Evolutionary conservation across 2,888 invertebrate species (phyloP), one percentile per base, ranked within the genome.

Genomic region (Cinara cedri): DNA sequence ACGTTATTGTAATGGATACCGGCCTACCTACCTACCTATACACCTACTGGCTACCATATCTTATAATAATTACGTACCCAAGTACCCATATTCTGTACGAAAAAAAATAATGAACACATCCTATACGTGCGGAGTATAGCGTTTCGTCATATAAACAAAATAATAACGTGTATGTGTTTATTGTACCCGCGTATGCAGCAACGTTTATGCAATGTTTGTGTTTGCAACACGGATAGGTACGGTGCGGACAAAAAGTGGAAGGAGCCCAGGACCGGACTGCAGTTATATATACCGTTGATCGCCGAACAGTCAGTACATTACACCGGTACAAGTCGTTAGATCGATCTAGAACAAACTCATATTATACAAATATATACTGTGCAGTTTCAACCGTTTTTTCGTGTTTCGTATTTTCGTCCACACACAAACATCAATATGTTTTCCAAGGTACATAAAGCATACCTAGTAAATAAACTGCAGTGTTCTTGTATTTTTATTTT

Each of bases 111-210:
- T 54, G 54, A 21, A 75, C 63, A 74, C 51, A 63, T 74, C 74
- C 51, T 63, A 51, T 49, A 3, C 19, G 49, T 54, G 8, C 1
- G n/a, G 8, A n/a, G n/a, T n/a, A n/a, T 14, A 3, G 62, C 16
- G 54, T 75, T 75, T 75, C 74, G 63, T 54, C 74, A 74, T 54
- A 13, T 44, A 75, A 65, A 75, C 62, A 63, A 63, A 54, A 75
- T 54, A 54, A 34, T 54, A 54, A 34, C 21, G n/a, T 21, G 34
- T 34, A n/a, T n/a, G 63, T 16, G 54, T 74, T 60, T 51, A 42
- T 63, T 74, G 51, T 65, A 54, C 49, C 11, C 16, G n/a, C 24
- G 14, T 42, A 21, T 16, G 49, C 11, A 16, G 13, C n/a, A 26
- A 68, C 6, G 21, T 57, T 78, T 78, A 42, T 68, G 78, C 60